These are phyloP conservation scores for Leucophora obtusa DNA, from an alignment of 2,888 invertebrate genomes.

Conservation along the genomic window DNA sequence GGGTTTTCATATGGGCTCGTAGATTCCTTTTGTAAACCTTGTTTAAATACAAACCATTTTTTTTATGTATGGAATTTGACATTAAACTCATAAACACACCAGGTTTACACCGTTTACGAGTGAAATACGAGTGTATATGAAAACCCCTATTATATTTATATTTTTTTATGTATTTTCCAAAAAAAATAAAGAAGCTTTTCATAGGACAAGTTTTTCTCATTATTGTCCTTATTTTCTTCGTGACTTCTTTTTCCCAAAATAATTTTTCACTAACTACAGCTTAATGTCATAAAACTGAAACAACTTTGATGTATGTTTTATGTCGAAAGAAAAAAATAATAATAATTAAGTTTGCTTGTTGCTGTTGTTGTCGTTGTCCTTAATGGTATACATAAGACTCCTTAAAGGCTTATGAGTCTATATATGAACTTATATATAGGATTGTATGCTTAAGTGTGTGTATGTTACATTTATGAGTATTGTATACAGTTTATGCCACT, in stretches of 20 bases:
- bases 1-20: too few species aligned
- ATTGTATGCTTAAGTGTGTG: not conserved
- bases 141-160: too few species aligned
- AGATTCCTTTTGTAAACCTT: too few species aligned
- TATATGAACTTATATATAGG: not conserved
- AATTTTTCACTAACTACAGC: slow-evolving; percentile 29
- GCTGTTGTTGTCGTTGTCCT: slow-evolving; percentile 33
- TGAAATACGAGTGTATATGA: too few species aligned
- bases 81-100: too few species aligned
- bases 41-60: too few species aligned
- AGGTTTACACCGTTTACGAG: too few species aligned
- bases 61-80: too few species aligned
- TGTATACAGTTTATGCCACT: slow-evolving; percentile 8
- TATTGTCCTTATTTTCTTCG: slow-evolving; percentile 7
- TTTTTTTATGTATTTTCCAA: too few species aligned
- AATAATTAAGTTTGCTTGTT: slow-evolving; percentile 39
- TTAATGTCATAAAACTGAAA: slow-evolving; percentile 34
- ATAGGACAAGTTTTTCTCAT: not conserved
- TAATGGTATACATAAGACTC: slow-evolving; percentile 37
- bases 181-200: not conserved
- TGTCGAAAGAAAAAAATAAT: slow-evolving; percentile 29
- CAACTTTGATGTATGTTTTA: slow-evolving; percentile 17
- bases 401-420: slow-evolving; percentile 46
- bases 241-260: slow-evolving; percentile 3
- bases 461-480: not conserved